phyloP scores from a whole-genome alignment of 2,797 vertebrate species.

The Menidia menidia region DNA sequence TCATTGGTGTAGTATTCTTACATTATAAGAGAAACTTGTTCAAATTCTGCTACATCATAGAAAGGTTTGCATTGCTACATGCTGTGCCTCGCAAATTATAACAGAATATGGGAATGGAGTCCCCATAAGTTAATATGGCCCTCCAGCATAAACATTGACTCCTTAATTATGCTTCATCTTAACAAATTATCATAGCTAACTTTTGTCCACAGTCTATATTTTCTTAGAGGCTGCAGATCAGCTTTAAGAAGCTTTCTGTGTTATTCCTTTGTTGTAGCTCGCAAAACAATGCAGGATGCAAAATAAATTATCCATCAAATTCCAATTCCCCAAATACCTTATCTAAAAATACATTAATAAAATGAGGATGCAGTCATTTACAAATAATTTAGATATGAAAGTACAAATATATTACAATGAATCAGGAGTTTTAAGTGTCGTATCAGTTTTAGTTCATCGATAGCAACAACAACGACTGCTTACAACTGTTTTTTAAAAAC shows the following conservation, averaged over 20 bases:
- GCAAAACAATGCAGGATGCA: not conserved
- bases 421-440: too few relatives aligned
- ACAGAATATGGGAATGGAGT: not conserved
- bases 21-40: not conserved
- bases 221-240: conserved; percentile 1
- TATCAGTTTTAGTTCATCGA: too few relatives aligned
- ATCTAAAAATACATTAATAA: not conserved
- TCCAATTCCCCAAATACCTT: not conserved
- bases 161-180: conserved; percentile 17
- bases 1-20: not conserved
- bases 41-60: not conserved
- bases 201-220: conserved; percentile 1
- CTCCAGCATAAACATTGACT: not conserved
- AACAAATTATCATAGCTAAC: not conserved
- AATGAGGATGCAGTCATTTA: too few relatives aligned
- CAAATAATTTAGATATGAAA: not conserved
- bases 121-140: not conserved
- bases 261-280: not conserved
- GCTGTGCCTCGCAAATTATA: not conserved
- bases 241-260: not conserved
- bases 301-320: not conserved
- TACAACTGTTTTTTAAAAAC: too few relatives aligned
- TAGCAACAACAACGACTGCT: too few relatives aligned
- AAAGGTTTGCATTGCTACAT: not conserved
- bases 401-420: too few relatives aligned